Percentiles rank a stretch among this genome's conserved stretches.
Conservation (phyloP, 2,888 invertebrate genomes). For the Lordiphosa andalusiaca region DNA sequence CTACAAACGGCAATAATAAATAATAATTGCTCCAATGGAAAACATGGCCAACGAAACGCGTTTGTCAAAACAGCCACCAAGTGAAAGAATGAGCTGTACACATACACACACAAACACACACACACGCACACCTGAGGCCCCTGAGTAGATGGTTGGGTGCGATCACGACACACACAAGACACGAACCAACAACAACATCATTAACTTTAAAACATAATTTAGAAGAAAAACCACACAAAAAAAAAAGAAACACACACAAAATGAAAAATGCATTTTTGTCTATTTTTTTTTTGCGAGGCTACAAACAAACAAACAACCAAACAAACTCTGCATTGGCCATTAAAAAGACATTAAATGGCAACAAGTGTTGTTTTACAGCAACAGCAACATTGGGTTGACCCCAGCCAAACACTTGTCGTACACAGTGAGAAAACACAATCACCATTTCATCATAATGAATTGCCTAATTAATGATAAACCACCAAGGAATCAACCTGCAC, state of each 20-base stretch:
- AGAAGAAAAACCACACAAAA: conserved; percentile 1
- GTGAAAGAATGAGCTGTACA: conserved; percentile 1
- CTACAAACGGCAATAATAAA: conserved; percentile 53
- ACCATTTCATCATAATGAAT: background rate
- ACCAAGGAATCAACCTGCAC: no score
- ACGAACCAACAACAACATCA: conserved; percentile 60
- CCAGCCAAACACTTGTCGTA: background rate
- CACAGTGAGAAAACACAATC: background rate
- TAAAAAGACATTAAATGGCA: conserved; percentile 59
- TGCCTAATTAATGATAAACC: no score
- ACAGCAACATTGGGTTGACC: conserved; percentile 13
- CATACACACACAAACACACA: conserved; percentile 13
- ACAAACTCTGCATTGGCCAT: conserved; percentile 31
- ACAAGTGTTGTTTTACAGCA: conserved; percentile 37
- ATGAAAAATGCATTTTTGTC: conserved; percentile 20
- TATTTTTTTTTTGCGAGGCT: conserved; percentile 14
- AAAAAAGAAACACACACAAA: conserved; percentile 4
- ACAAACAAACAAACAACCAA: conserved; percentile 16
- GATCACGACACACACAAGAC: conserved; percentile 61
- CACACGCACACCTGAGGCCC: conserved; percentile 3
- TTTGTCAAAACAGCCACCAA: conserved; percentile 53
- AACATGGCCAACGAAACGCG: conserved; percentile 70
- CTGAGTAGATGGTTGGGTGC: conserved; percentile 22
- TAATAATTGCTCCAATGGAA: conserved; percentile 66
- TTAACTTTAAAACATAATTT: conserved; percentile 52